Percentiles rank a stretch among this genome's conserved stretches.
Evolutionary conservation across 2,797 vertebrate genomes (phyloP).

Genomic region (Selene dorsalis): DNA sequence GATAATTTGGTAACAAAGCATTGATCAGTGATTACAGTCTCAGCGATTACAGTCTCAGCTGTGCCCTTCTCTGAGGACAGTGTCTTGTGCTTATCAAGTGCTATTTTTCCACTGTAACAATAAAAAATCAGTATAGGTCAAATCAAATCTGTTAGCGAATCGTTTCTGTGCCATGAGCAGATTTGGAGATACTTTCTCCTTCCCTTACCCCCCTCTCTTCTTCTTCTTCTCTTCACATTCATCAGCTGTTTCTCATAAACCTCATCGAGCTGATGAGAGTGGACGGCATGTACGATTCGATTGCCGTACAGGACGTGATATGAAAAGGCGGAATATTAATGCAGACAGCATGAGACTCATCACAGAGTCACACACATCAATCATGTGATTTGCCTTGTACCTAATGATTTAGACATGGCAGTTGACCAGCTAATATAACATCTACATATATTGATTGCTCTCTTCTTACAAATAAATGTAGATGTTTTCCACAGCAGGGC

Average conservation of each 20-base stretch:
- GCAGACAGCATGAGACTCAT: conserved; percentile 62
- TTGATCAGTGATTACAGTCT: conserved; percentile 17
- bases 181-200: conserved; percentile 26
- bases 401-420: conserved; percentile 68
- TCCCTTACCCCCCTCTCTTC: neutral
- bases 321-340: conserved; percentile 71
- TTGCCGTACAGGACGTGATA: conserved; percentile 58
- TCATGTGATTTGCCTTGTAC: conserved; percentile 57
- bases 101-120: conserved; percentile 46
- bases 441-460: conserved; percentile 66
- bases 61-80: conserved; percentile 44
- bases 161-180: conserved; percentile 10
- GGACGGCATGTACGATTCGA: conserved; percentile 70
- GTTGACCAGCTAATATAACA: conserved; percentile 63
- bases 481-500: conserved; percentile 44
- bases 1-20: neutral
- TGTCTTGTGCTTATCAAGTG: conserved; percentile 44
- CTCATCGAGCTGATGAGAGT: conserved; percentile 63
- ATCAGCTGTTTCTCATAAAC: conserved; percentile 61
- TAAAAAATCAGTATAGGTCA: conserved; percentile 47
- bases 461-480: conserved; percentile 58
- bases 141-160: conserved; percentile 49
- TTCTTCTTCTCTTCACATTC: conserved; percentile 50
- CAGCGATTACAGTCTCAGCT: conserved; percentile 1
- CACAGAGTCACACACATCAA: conserved; percentile 69